A percentile compares a stretch with the other conserved stretches of the same genome.
Evolutionary conservation across 1,140 invertebrate genomes (phyloP).

Genomic region (Medauroidea extradentata): DNA sequence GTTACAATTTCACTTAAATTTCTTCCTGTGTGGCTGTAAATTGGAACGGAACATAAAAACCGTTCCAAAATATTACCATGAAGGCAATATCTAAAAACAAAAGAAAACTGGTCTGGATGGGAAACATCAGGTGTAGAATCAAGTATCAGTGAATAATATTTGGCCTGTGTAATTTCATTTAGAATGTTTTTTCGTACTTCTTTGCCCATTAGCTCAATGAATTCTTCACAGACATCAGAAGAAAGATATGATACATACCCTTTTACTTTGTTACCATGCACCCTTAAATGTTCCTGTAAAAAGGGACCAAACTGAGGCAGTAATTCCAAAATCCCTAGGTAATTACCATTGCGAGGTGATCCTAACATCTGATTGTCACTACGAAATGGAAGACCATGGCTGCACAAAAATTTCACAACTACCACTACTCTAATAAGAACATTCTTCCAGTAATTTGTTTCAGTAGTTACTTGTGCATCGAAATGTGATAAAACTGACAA

Average conservation of each 20-base stretch:
- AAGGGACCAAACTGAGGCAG: conserved; percentile 23
- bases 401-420: conserved; percentile 26
- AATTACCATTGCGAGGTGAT: conserved; percentile 31
- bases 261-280: conserved; percentile 31
- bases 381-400: conserved; percentile 27
- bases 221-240: not conserved
- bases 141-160: not conserved
- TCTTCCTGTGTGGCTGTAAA: not conserved
- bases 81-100: not conserved
- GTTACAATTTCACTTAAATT: not conserved
- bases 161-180: not conserved
- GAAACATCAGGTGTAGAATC: conserved; percentile 1
- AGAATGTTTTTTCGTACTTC: not conserved
- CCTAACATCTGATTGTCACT: conserved; percentile 26
- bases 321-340: conserved; percentile 28
- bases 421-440: conserved; percentile 27
- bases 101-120: not conserved
- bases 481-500: no score
- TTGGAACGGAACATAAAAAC: not conserved
- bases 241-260: conserved; percentile 23
- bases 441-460: conserved; percentile 27
- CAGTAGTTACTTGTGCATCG: not conserved
- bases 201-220: not conserved
- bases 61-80: not conserved
- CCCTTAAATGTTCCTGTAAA: conserved; percentile 31